Conservation (phyloP, 2,888 invertebrate genomes). For the Coelinius sp. region DNA sequence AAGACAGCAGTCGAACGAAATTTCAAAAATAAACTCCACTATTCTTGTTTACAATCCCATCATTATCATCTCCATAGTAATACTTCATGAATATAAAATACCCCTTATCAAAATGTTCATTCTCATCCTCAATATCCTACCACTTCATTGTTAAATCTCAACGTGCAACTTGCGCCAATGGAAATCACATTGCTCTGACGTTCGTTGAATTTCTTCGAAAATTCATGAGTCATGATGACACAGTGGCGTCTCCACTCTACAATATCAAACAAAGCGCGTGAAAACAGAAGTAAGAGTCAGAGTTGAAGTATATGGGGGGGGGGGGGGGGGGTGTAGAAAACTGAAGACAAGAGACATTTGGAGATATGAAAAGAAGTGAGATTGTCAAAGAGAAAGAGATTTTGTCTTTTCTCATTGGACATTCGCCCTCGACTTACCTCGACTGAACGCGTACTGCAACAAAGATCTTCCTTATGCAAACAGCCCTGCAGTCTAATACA, state of each 20-base stretch:
- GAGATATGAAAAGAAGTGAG: neutral
- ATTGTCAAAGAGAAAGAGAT: neutral
- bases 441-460: constrained; percentile 45
- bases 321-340: constrained; percentile 3
- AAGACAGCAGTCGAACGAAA: too few species aligned
- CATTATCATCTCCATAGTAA: too few species aligned
- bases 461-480: constrained; percentile 50
- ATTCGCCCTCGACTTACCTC: constrained; percentile 43
- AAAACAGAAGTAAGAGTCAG: constrained; percentile 13
- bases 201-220: neutral
- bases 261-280: too few species aligned
- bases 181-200: neutral
- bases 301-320: constrained; percentile 12
- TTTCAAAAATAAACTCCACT: too few species aligned
- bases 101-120: neutral
- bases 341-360: constrained; percentile 10
- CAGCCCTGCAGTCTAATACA: constrained; percentile 46
- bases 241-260: neutral
- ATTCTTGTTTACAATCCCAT: too few species aligned
- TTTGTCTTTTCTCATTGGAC: constrained; percentile 6
- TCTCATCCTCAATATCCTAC: neutral
- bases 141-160: neutral
- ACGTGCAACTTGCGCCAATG: neutral
- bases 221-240: neutral
- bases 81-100: neutral